These are phyloP conservation scores for Hydrotaea cyrtoneurina DNA, from an alignment of 2,888 invertebrate genomes.

Conservation along the genomic window DNA sequence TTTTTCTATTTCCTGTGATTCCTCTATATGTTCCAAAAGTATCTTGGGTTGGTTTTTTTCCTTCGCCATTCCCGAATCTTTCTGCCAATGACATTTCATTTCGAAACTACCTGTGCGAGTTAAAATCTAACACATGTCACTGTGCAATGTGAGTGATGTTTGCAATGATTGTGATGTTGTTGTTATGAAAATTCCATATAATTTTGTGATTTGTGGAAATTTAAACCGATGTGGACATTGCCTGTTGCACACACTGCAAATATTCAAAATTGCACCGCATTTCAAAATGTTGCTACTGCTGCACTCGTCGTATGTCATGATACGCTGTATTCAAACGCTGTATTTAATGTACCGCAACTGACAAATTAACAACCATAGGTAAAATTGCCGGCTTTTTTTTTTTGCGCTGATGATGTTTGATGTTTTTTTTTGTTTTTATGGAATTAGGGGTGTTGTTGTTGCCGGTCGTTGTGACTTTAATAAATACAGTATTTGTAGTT, in stretches of 20 bases:
- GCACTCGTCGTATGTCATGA: conserved; percentile 4
- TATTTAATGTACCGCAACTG: conserved; percentile 69
- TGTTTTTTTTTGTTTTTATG: conserved; percentile 6
- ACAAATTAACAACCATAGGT: conserved; percentile 66
- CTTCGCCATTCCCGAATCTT: background rate
- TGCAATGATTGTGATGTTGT: conserved; percentile 26
- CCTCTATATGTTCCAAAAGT: too few relatives aligned
- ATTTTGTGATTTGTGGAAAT: conserved; percentile 58
- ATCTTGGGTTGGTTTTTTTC: too few relatives aligned
- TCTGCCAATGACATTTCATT: too few relatives aligned
- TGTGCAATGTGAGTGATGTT: conserved; percentile 15
- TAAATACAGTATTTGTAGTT: conserved; percentile 64
- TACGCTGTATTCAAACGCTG: conserved; percentile 55
- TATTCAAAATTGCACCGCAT: conserved; percentile 53
- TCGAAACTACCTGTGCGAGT: too few relatives aligned
- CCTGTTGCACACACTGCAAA: conserved; percentile 2
- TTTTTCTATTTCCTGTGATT: too few relatives aligned
- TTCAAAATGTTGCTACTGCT: conserved; percentile 39
- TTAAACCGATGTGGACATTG: conserved; percentile 22
- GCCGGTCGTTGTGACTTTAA: conserved; percentile 45
- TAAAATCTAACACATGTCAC: background rate
- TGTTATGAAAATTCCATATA: conserved; percentile 51
- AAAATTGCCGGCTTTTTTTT: conserved; percentile 46
- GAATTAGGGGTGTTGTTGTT: conserved; percentile 1
- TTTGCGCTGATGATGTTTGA: conserved; percentile 9